Evolutionary conservation across 2,888 invertebrate species (phyloP), one percentile per base, ranked within the genome.

Genomic region (Panorpa germanica): DNA sequence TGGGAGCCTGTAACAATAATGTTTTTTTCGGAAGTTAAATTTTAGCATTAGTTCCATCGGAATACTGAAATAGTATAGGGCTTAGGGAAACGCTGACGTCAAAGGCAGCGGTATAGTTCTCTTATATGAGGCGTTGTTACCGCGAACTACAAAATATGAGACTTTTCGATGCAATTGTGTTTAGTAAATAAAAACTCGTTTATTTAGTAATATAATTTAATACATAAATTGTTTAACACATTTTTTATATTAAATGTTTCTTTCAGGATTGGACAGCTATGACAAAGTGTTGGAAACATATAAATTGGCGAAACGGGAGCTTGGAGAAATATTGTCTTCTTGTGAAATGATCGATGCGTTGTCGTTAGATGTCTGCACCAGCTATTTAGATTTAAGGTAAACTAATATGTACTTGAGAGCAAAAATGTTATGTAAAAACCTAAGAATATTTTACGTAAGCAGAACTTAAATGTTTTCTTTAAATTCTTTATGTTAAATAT

Each of bases 321-420:
- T 93, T 8, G 82, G 78, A 2, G 95, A 96, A 59, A 82, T 91
- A 38, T 52, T 98, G 22, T 93, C 95, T 4, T 88, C 95, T 0
- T 95, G 86, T 55, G 98, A 98, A 60, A 70, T 96, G 63, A 77
- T 96, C 35, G 96, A 98, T 52, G 59, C 60, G 8, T 53, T 55
- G 23, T 70, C 85, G 0, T 59, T 95, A 43, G 63, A 63, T n/a
- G 61, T 68, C 20, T 70, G 73, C 1, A 59, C 64, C 2, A 49
- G 59, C 24, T 66, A 76, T 45, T 62, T 70, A 29, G 62, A 65
- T 7, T 40, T 76, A 19, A 60, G 57, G 45, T 52, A 55, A 41
- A 39, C 41, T 12, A 9, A 25, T n/a, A n/a, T n/a, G n/a, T n/a
- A n/a, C n/a, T n/a, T n/a, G n/a, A n/a, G n/a, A n/a, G n/a, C n/a